Base-by-base conservation (phyloP, 1,140 invertebrate species). In the Pachyrhynchus sulphureomaculatus region DNA sequence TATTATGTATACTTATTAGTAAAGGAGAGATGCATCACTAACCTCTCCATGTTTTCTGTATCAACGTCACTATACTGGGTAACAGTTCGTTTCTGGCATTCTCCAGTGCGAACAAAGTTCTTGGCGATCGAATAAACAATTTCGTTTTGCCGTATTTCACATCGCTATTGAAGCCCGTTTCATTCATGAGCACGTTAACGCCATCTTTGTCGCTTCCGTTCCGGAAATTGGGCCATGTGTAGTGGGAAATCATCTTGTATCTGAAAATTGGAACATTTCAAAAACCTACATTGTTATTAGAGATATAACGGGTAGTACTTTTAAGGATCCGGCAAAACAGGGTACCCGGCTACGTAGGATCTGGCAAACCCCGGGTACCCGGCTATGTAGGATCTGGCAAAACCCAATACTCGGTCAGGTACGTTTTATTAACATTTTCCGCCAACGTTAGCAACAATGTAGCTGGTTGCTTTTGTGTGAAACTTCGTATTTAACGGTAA, bases 41-140 rank as follows among this genome's bases (percentile, higher is more conserved):
- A 49, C 94, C 96, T 65, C 95, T 82, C 86, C 93, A 95, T 76
- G 93, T 89, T 79, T 97, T 98, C 81, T 99, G 96, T 52, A 99
- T 79, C 62, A 97, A 83, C 8, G 93, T 85, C 23, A 95, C 92
- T 67, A 99, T 95, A 34, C 87, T 85, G 0, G 94, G 94, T 42
- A 98, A 89, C 62, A 92, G 83, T 53, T 88, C 85, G 48, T 88
- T 88, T 61, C 91, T 81, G 37, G 86, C 83, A 71, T 89, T 86
- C 79, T 98, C 96, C 66, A 98, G 75, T 0, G 86, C 81, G 75
- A 97, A 96, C 2, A 98, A 78, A 0, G 95, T 97, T 65, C 86
- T 85, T 0, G 96, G 95, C 13, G 89, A 87, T 68, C 93, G 84
- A 67, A 98, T 94, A 70, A 98, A 98, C 41, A 98, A 84, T 78